A percentile compares a stretch with the other conserved stretches of the same genome.
phyloP scores from a whole-genome alignment of 2,888 invertebrate genomes.

The Chelonus formosanus region DNA sequence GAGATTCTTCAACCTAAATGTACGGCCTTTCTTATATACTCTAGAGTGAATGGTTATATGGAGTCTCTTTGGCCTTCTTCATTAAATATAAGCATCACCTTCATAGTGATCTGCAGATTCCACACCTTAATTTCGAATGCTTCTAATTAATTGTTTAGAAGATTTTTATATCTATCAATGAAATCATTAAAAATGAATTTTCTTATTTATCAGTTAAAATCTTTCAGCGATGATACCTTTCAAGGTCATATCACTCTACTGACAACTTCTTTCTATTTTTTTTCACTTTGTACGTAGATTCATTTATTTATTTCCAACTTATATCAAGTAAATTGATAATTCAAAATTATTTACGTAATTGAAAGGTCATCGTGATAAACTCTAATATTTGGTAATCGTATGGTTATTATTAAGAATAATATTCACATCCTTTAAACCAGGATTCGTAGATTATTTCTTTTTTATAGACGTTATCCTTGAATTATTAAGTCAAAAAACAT shows the following conservation, averaged over 20 bases:
- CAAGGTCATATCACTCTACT: constrained; percentile 6
- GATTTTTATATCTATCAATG: background rate
- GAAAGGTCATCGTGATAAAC: constrained; percentile 15
- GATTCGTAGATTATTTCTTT: background rate
- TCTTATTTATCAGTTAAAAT: background rate
- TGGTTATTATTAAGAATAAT: background rate
- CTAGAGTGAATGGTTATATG: background rate
- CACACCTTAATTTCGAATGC: background rate
- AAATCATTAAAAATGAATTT: background rate
- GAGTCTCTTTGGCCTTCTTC: background rate
- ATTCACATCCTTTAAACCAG: background rate
- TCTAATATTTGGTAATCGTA: constrained; percentile 15
- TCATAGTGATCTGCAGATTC: no score
- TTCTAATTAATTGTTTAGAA: no score
- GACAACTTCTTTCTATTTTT: no score
- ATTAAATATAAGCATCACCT: background rate
- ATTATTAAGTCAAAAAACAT: background rate
- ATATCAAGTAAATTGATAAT: background rate
- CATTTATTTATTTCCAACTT: background rate
- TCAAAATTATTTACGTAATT: constrained; percentile 11
- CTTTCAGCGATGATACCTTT: background rate
- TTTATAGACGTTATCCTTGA: background rate
- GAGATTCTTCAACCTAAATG: constrained; percentile 6
- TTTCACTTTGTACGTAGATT: no score
- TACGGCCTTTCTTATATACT: constrained; percentile 9